phyloP scores from a whole-genome alignment of 2,888 invertebrate genomes.

The Mythimna vitellina region DNA sequence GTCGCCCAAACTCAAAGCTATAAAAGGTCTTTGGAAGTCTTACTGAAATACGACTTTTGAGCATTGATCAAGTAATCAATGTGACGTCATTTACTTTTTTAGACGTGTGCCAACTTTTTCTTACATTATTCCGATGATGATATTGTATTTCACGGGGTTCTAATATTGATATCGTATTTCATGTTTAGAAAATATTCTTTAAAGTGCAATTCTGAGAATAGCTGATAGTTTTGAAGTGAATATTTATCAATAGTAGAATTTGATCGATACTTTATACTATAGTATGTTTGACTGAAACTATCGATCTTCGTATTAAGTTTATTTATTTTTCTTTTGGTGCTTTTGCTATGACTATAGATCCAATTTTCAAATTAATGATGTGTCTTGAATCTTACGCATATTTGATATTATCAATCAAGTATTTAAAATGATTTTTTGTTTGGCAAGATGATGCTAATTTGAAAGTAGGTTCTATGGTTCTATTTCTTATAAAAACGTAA shows the following conservation, averaged over 20 bases:
- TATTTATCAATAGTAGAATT: constrained; percentile 20
- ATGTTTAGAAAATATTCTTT: neutral
- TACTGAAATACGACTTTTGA: constrained; percentile 72
- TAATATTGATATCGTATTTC: constrained; percentile 13
- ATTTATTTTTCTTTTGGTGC: constrained; percentile 54
- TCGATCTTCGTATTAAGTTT: constrained; percentile 50
- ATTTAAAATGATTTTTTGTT: neutral
- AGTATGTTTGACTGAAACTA: constrained; percentile 36
- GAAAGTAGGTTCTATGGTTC: constrained; percentile 38
- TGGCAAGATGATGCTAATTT: constrained; percentile 2
- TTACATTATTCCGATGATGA: constrained; percentile 30
- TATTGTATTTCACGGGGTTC: constrained; percentile 21
- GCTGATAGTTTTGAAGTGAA: neutral
- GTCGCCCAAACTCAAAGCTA: constrained; percentile 87
- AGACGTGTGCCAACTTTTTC: constrained; percentile 56
- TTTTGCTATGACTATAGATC: constrained; percentile 27
- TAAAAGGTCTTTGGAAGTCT: constrained; percentile 89
- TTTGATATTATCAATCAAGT: neutral
- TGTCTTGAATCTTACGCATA: constrained; percentile 7
- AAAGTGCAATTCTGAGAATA: neutral
- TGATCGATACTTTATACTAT: constrained; percentile 28
- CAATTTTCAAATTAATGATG: constrained; percentile 37
- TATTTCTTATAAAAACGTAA: constrained; percentile 75
- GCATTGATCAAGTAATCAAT: constrained; percentile 34
- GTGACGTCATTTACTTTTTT: constrained; percentile 46